Evolutionary conservation across 37 sponge, comb jelly and placozoan species (phyloP), one percentile per base, ranked within the genome.

Genomic region (Beroe ovata): DNA sequence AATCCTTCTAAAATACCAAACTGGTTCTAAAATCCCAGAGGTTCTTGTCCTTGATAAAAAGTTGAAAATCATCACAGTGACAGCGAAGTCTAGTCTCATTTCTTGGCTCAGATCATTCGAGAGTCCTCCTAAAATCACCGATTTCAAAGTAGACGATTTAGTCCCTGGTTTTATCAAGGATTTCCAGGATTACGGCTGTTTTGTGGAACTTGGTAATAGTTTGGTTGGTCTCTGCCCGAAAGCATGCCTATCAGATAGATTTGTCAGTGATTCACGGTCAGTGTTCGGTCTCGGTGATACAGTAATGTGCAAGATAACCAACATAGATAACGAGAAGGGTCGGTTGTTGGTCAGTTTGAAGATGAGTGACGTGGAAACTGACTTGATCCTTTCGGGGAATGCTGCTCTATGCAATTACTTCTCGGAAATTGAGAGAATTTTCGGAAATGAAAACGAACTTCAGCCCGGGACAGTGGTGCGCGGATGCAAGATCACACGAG

Each of bases 131-230:
- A 39, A 77, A 77, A 77, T 77, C n/a, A 36, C 47, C 8, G 84
- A 77, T 36, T 36, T 77, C n/a, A n/a, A 33, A 14, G 54, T 77
- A 1, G 84, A 54, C 20, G 54, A 39, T 25, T 25, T 77, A 14
- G 47, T 77, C 28, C 38, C 38, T 1, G 84, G 84, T 39, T 77
- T 32, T 54, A 77, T 77, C 84, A 77, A 77, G 28, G 84, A 77
- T 40, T 77, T 77, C 84, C 41, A 77, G 47, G 54, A 77, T 35
- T 77, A 77, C 28, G 84, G 84, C 42, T 77, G 84, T 40, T 77
- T 77, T 40, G 47, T 77, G 8, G 84, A 77, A 54, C 20, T 42
- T 0, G 84, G 54, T 16, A 77, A 77, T 35, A 54, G 84, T 39
- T 41, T 40, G 22, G 54, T 77, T 37, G 84, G 84, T 4, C 84